Conservation (phyloP, 2,888 invertebrate species). For the Brachynemurus nebulosus region DNA sequence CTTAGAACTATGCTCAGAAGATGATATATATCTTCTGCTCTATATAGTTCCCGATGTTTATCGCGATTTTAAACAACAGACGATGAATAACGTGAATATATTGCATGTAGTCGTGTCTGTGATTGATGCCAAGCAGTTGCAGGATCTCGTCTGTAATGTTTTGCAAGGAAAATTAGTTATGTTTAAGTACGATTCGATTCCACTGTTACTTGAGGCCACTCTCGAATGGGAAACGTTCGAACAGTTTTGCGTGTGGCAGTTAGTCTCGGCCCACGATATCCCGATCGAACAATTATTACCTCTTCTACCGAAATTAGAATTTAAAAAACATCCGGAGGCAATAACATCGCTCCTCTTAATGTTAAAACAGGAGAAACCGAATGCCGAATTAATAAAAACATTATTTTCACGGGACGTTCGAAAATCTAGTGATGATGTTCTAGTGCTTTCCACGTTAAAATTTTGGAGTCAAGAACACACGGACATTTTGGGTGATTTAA, state of each 20-base stretch:
- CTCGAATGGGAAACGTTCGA: conserved; percentile 95
- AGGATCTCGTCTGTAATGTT: conserved; percentile 80
- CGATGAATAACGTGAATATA: conserved; percentile 76
- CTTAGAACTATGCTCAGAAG: conserved; percentile 76
- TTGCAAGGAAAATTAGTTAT: conserved; percentile 77
- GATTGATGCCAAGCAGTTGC: conserved; percentile 79
- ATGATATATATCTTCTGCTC: conserved; percentile 76
- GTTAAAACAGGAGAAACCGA: conserved; percentile 84
- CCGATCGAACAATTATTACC: conserved; percentile 81
- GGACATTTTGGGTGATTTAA: conserved; percentile 71
- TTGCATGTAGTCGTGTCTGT: conserved; percentile 81
- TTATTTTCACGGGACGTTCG: conserved; percentile 63
- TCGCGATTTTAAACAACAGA: conserved; percentile 74
- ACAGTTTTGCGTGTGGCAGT: conserved; percentile 94
- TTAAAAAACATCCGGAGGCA: conserved; percentile 82
- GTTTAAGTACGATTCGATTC: conserved; percentile 65
- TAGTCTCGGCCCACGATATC: conserved; percentile 86
- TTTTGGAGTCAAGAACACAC: conserved; percentile 91
- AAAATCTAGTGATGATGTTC: conserved; percentile 59
- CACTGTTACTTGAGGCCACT: conserved; percentile 64
- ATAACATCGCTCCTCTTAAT: conserved; percentile 78
- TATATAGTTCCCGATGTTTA: conserved; percentile 90
- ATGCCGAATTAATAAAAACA: conserved; percentile 70
- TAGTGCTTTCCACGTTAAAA: conserved; percentile 81
- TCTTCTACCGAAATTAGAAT: conserved; percentile 61